These are phyloP conservation scores for Ypsolopha scabrella DNA, from an alignment of 2,888 invertebrate species.

Conservation along the genomic window DNA sequence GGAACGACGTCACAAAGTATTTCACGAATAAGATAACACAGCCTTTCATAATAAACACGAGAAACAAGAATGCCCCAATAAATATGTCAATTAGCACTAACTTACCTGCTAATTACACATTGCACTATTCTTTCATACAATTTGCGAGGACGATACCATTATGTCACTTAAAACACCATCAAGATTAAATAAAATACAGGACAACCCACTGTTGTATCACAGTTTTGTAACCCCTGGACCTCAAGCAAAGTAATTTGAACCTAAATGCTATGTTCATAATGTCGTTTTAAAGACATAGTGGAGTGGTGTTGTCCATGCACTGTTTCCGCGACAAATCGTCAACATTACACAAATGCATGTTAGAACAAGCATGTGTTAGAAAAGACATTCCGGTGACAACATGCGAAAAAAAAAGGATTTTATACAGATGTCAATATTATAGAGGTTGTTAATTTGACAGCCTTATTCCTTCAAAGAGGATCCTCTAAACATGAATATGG, in stretches of 20 bases:
- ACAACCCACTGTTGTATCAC: constrained; percentile 23
- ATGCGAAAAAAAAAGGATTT: background rate
- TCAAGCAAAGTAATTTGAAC: constrained; percentile 16
- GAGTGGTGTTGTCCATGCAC: constrained; percentile 29
- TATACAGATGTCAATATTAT: no score
- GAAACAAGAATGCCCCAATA: no score
- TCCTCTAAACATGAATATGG: no score
- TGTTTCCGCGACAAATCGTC: constrained; percentile 53
- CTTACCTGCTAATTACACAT: background rate
- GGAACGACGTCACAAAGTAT: no score
- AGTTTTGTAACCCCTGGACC: constrained; percentile 12
- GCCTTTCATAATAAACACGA: no score
- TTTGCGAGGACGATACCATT: constrained; percentile 5
- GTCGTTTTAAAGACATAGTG: no score
- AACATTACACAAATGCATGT: constrained; percentile 30
- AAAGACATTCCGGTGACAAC: constrained; percentile 12
- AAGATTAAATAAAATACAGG: constrained; percentile 15
- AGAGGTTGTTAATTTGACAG: no score
- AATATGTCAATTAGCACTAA: no score
- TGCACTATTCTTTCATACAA: no score
- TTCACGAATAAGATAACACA: no score
- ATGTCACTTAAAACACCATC: constrained; percentile 20
- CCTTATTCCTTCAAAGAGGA: no score
- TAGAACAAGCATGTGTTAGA: background rate
- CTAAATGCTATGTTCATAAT: no score